Evolutionary conservation across 2,113 vertebrate genomes (phyloP).

Genomic region (Neopipo cinnamomea): DNA sequence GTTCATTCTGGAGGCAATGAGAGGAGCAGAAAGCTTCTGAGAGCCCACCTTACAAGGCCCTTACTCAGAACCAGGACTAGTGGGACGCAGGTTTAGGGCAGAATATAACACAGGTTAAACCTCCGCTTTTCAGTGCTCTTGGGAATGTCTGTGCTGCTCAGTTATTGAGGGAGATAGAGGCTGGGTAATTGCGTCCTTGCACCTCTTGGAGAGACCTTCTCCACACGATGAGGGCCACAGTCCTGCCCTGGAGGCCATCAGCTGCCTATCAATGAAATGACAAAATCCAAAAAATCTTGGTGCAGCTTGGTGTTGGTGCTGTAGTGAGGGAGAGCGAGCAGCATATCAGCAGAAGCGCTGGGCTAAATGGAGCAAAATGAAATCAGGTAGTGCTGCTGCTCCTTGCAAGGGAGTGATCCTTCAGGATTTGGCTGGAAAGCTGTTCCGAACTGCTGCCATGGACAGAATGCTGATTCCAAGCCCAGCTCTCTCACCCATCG

Average conservation of each 20-base stretch:
- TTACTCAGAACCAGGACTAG: not conserved
- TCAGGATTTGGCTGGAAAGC: constrained; percentile 34
- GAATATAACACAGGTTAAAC: not conserved
- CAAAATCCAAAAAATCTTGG: not conserved
- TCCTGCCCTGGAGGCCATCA: not conserved
- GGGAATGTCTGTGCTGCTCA: not conserved
- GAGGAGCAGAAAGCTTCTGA: not conserved
- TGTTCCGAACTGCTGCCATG: not conserved
- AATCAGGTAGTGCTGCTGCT: not conserved
- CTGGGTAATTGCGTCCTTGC: not conserved
- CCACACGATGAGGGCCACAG: fast-evolving
- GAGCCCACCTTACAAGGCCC: not conserved
- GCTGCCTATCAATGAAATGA: not conserved
- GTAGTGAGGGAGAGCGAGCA: not conserved
- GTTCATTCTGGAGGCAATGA: not conserved
- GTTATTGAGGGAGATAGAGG: not conserved
- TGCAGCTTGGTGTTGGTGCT: not conserved
- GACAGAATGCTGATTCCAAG: constrained; percentile 29
- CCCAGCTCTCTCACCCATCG: not conserved
- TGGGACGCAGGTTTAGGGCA: not conserved
- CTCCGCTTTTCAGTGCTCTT: not conserved
- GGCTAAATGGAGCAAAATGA: not conserved
- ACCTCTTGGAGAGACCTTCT: not conserved
- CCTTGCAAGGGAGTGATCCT: not conserved
- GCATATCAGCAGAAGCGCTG: fast-evolving